Percentiles rank a stretch among this genome's conserved stretches.
These are phyloP conservation scores for Pimephales promelas DNA, from an alignment of 2,113 vertebrate genomes.

Conservation along the genomic window DNA sequence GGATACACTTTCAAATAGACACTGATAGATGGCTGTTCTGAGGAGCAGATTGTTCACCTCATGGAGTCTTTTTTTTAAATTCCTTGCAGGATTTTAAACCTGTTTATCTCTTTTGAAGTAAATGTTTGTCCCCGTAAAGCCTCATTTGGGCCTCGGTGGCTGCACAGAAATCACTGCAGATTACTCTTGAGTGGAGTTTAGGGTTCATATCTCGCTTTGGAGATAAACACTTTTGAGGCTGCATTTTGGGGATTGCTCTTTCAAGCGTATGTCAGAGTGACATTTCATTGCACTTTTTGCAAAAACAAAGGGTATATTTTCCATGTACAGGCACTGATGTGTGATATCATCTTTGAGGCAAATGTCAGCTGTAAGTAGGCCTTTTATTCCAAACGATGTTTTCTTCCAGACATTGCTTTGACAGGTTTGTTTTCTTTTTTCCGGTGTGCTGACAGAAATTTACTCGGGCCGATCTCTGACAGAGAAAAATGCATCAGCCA, in stretches of 20 bases:
- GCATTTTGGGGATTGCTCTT: constrained; percentile 25
- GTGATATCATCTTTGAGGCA: constrained; percentile 30
- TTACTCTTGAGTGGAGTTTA: constrained; percentile 25
- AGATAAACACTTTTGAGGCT: constrained; percentile 29
- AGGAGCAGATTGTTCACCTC: constrained; percentile 23
- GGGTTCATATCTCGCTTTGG: not conserved
- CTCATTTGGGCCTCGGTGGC: constrained; percentile 12
- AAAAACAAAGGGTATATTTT: constrained; percentile 32
- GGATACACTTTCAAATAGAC: constrained; percentile 44
- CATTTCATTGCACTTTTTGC: constrained; percentile 35
- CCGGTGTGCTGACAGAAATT: constrained; percentile 27
- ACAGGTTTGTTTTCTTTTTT: constrained; percentile 17
- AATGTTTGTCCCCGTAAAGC: not conserved
- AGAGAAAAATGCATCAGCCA: constrained; percentile 4
- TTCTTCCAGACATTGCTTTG: constrained; percentile 24
- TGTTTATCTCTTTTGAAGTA: constrained; percentile 16
- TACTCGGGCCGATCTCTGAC: constrained; percentile 14
- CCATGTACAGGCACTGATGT: not conserved
- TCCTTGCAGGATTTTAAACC: constrained; percentile 21
- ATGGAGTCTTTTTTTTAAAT: constrained; percentile 18
- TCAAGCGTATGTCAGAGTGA: constrained; percentile 25
- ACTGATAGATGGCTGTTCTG: constrained; percentile 40
- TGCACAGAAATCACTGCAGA: constrained; percentile 11
- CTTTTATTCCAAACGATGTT: constrained; percentile 27
- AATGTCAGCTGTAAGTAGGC: constrained; percentile 41